Evolutionary conservation across 2,797 vertebrate species (phyloP), one percentile per base, ranked within the genome.

Genomic region (Bryconaethiops microstoma): DNA sequence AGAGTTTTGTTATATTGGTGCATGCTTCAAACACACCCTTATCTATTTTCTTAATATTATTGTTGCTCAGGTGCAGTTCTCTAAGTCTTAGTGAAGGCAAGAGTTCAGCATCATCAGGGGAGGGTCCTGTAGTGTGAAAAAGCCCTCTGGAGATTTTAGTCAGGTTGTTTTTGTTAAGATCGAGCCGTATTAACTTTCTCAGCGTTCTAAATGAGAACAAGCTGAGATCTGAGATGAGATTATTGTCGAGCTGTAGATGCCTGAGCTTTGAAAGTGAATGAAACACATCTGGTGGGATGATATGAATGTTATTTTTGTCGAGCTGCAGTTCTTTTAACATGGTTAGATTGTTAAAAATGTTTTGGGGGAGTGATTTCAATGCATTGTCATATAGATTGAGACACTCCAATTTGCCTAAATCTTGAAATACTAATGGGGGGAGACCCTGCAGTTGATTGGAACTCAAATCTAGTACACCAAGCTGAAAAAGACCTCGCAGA

Each of bases 311-410:
- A 65, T 93, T 94, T 68, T 42, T 81, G 35, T 92, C 90, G 63
- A 94, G 78, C 19, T 89, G 88, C 35, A 94, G 83, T 19, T 93
- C 90, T 17, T 21, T 59, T 76, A 94, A 68, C 0, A 17, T 83
- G 17, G 29, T 85, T 76, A 91, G 29, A 82, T 86, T 80, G 0
- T 64, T 77, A 76, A 94, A 93, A 6, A 90, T 13, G 0, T 29
- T 74, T 0, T 5, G 25, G 4, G 90, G 87, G 35, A 94, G 87
- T 13, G 75, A 84, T 3, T 12, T 81, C 50, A 94, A 84, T 0
- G 13, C 29, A 80, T 93, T 94, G 35, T 78, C 80, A 85, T 88
- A 93, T 25, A 94, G 76, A 83, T 92, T 89, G 2, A 94, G 90
- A 0, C 14, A 17, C 17, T 83, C 7, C 0, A 94, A 86, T 52